Evolutionary conservation across 2,797 vertebrate species (phyloP).

Genomic region (Periophthalmus magnuspinnatus): DNA sequence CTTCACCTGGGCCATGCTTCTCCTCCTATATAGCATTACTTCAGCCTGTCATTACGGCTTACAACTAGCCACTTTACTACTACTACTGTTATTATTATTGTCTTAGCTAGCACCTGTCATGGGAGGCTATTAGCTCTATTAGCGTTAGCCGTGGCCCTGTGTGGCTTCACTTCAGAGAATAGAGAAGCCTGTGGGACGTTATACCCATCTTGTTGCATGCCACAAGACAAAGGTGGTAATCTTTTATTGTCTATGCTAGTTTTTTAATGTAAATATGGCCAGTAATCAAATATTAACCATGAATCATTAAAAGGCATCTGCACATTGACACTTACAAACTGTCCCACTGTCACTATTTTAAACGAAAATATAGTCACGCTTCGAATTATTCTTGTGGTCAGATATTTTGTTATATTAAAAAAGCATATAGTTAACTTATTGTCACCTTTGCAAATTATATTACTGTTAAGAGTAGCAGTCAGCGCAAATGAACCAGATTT

Average conservation of each 20-base stretch:
- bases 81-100: conserved; percentile 39
- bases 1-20: conserved; percentile 31
- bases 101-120: conserved; percentile 21
- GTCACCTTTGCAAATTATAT: too few species aligned
- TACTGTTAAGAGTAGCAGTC: too few species aligned
- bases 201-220: conserved; percentile 67
- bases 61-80: conserved; percentile 15
- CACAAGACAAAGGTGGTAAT: conserved; percentile 53
- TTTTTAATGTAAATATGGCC: neutral
- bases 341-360: too few species aligned
- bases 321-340: too few species aligned
- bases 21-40: conserved; percentile 16
- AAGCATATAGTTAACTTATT: too few species aligned
- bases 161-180: conserved; percentile 29
- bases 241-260: too few species aligned
- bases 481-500: neutral
- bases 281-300: neutral
- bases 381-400: too few species aligned
- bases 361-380: too few species aligned
- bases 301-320: neutral
- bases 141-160: conserved; percentile 7
- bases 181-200: conserved; percentile 41
- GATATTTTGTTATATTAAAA: too few species aligned
- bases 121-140: conserved; percentile 16
- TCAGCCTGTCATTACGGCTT: conserved; percentile 32